These are phyloP conservation scores for Hipposideros armiger DNA, from an alignment of 2,113 vertebrate genomes.

Conservation along the genomic window DNA sequence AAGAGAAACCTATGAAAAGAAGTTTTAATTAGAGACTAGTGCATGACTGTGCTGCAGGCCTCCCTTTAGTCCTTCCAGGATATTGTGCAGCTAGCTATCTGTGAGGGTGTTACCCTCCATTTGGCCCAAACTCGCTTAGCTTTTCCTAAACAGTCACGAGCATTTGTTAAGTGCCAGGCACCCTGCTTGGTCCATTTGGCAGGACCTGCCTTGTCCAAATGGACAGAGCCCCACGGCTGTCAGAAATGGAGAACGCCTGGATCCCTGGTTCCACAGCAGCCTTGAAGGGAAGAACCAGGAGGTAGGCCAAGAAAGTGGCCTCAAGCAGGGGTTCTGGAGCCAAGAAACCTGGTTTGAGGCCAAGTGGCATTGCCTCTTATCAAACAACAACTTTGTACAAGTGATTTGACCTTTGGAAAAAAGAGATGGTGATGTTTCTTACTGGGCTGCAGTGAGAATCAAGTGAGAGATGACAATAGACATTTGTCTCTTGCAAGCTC, in stretches of 20 bases:
- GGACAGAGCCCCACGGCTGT: background rate
- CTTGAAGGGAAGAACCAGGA: background rate
- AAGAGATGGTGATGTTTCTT: background rate
- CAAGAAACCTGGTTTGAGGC: background rate
- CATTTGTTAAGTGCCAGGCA: background rate
- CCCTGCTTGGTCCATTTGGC: background rate
- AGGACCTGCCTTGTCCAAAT: background rate
- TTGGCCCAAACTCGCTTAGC: background rate
- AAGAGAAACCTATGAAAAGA: background rate
- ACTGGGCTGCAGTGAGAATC: background rate
- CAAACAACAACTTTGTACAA: background rate
- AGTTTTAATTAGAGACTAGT: background rate
- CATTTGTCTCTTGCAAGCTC: background rate
- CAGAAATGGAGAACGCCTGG: background rate
- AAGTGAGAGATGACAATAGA: background rate
- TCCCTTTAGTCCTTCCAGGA: background rate
- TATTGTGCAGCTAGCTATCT: rapidly evolving
- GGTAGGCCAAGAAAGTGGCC: background rate
- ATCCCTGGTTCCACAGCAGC: background rate
- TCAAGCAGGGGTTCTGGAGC: background rate
- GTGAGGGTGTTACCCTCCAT: background rate
- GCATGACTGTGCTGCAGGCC: no score
- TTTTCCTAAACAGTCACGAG: background rate
- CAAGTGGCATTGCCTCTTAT: background rate
- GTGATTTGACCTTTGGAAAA: background rate